Percentiles rank a stretch among this genome's conserved stretches.
Conservation (phyloP, 2,113 vertebrate species). For the Onychostruthus taczanowskii region DNA sequence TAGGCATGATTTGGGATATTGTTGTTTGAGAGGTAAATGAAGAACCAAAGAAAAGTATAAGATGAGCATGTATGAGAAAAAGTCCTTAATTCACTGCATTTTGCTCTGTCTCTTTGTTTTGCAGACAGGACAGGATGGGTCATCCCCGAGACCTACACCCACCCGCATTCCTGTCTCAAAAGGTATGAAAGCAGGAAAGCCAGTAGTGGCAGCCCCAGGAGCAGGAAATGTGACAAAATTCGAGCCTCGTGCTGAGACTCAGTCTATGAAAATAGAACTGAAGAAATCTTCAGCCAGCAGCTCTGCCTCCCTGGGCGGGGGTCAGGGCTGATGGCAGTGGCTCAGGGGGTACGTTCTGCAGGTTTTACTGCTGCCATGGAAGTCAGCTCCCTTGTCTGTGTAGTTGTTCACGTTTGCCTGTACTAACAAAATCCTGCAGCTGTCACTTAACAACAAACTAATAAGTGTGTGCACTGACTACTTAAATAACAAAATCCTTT, state of each 20-base stretch:
- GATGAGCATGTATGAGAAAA: not conserved
- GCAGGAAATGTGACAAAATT: slow-evolving; percentile 86
- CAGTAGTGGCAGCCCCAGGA: slow-evolving; percentile 84
- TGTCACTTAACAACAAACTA: slow-evolving; percentile 67
- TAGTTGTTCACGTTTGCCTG: slow-evolving; percentile 36
- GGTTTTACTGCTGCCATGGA: slow-evolving; percentile 68
- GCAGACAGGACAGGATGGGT: slow-evolving; percentile 86
- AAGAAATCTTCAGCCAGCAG: slow-evolving; percentile 85
- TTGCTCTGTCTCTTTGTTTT: slow-evolving; percentile 62
- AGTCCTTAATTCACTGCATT: not conserved
- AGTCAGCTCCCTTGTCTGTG: slow-evolving; percentile 39
- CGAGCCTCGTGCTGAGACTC: slow-evolving; percentile 89
- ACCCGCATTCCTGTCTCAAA: slow-evolving; percentile 94
- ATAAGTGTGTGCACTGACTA: slow-evolving; percentile 60
- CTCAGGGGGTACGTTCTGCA: slow-evolving; percentile 79
- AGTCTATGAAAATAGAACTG: slow-evolving; percentile 96
- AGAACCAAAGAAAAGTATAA: not conserved
- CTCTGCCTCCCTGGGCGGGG: slow-evolving; percentile 76
- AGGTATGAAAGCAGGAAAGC: slow-evolving; percentile 91
- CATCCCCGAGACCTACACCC: slow-evolving; percentile 78
- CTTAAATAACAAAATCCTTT: slow-evolving; percentile 27
- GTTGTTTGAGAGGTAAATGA: not conserved
- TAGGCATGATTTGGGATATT: not conserved
- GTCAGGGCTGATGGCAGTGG: slow-evolving; percentile 83
- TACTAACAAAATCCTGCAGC: slow-evolving; percentile 69